Percentiles rank a stretch among this genome's conserved stretches.
phyloP scores from a whole-genome alignment of 2,888 invertebrate genomes.

The Protonemura montana region DNA sequence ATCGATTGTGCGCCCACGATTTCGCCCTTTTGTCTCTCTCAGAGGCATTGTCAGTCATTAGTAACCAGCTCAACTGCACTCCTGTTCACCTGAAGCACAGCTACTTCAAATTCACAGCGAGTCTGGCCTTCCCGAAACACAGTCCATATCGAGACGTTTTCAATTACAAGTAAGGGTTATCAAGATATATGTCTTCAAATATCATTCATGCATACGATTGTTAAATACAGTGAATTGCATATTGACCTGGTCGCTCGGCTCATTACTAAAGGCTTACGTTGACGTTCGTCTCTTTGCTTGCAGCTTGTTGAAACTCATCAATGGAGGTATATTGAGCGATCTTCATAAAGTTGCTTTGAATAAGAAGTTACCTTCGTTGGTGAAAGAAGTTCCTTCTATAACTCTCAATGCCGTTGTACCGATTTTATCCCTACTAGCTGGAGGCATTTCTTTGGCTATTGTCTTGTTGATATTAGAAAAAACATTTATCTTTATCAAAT shows the following conservation, averaged over 20 bases:
- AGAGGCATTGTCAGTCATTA: not conserved
- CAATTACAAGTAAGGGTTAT: conserved; percentile 24
- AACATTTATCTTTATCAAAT: not conserved
- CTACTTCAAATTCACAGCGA: conserved; percentile 8
- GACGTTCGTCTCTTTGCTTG: not conserved
- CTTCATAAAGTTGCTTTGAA: conserved; percentile 30
- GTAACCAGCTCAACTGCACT: conserved; percentile 8
- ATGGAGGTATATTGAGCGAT: conserved; percentile 8
- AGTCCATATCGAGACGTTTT: conserved; percentile 19
- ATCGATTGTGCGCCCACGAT: not conserved
- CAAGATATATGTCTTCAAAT: too few relatives aligned
- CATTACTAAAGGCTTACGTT: not conserved
- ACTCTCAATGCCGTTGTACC: conserved; percentile 16
- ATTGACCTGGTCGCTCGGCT: not conserved
- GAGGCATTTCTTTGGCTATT: not conserved
- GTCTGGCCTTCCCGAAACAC: conserved; percentile 24
- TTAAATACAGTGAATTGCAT: conserved; percentile 8
- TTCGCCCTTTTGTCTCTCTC: conserved; percentile 9
- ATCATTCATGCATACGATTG: not conserved
- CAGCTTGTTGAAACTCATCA: conserved; percentile 24
- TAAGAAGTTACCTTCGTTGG: not conserved
- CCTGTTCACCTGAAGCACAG: not conserved
- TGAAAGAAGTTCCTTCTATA: conserved; percentile 25
- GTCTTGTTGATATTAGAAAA: not conserved
- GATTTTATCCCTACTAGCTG: conserved; percentile 2